Evolutionary conservation across 2,888 invertebrate genomes (phyloP), one percentile per base, ranked within the genome.

Genomic region (Sepioteuthis lessoniana): DNA sequence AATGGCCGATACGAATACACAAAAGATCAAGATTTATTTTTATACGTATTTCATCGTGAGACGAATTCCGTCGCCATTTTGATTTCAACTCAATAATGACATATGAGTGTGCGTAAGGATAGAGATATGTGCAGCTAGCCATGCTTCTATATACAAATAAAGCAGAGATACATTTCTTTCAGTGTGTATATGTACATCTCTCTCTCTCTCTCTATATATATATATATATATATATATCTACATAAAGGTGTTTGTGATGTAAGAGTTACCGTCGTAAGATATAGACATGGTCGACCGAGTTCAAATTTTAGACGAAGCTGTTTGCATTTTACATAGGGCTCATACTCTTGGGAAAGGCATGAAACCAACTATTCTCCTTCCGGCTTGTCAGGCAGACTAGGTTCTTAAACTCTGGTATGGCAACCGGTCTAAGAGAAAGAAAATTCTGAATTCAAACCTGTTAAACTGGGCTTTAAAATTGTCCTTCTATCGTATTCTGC

Each of bases 21-120:
- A 76, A 76, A 76, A 76, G 76, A 76, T 76, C n/a, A 76, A 35
- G 76, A 76, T 76, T 76, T 76, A 76, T 76, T 76, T 76, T 76
- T 76, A 76, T 35, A 76, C 76, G 1, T 55, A 55, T 55, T 55
- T 55, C 55, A 55, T 55, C 21, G 55, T 1, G 19, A 76, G 76
- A 76, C 76, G 19, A 76, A 76, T 76, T 35, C 76, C 13, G 76
- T 76, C 76, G 76, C 35, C 76, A 76, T 76, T 76, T 10, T 35
- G n/a, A 76, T 76, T 76, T 76, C 76, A 35, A n/a, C n/a, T 76
- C 35, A n/a, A 76, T 42, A 42, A 5, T 7, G 3, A 42, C 42
- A 76, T n/a, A 16, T 76, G n/a, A 5, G 13, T 4, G n/a, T n/a
- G 76, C 16, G 76, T 76, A 76, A 76, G 16, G n/a, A 35, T 76